Percentiles rank a stretch among this genome's conserved stretches.
Evolutionary conservation across 2,797 vertebrate genomes (phyloP).

Genomic region (Acanthornis magna): DNA sequence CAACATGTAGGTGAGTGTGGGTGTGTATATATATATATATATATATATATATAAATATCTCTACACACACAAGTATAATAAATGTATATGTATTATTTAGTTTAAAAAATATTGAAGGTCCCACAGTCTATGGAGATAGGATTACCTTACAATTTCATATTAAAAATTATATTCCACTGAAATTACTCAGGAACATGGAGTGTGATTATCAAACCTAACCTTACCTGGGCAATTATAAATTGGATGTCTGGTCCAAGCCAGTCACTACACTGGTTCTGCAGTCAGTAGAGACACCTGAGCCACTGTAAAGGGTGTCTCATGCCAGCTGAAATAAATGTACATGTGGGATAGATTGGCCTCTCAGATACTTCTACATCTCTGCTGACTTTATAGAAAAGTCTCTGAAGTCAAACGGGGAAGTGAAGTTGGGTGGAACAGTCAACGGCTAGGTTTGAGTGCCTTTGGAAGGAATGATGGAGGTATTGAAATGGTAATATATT

Average conservation of each 20-base stretch:
- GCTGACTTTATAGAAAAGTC: neutral
- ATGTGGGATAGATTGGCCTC: neutral
- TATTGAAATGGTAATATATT: neutral
- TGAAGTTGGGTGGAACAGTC: neutral
- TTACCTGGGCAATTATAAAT: neutral
- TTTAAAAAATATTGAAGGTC: neutral
- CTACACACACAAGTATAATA: neutral
- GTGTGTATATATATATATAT: fast-evolving
- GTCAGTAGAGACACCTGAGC: neutral
- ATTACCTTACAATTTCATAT: neutral
- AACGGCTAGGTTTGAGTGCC: neutral
- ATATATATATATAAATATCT: too few species aligned
- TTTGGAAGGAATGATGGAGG: neutral
- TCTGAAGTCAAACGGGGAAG: neutral
- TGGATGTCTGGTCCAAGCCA: neutral
- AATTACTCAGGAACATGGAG: neutral
- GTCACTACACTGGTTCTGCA: neutral
- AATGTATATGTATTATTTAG: neutral
- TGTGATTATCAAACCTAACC: neutral
- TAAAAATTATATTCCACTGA: neutral
- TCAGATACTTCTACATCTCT: neutral
- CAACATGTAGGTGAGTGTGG: fast-evolving
- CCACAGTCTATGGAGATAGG: neutral
- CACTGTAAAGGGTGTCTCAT: neutral
- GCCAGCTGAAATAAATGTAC: neutral